These are phyloP conservation scores for Pseudobourletiella spinata DNA, from an alignment of 1,140 invertebrate genomes.

Conservation along the genomic window DNA sequence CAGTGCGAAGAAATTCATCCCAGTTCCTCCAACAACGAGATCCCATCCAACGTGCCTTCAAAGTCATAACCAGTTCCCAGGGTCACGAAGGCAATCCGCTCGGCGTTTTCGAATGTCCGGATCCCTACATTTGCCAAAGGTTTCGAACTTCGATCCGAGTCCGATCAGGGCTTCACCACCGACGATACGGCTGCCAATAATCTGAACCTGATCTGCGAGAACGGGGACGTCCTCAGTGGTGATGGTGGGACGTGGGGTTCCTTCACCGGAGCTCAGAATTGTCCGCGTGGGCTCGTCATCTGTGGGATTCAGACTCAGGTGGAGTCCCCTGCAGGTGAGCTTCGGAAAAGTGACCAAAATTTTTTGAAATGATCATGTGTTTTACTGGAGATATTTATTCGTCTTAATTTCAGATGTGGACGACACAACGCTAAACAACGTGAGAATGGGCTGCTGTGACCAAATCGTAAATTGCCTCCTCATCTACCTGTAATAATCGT, in stretches of 20 bases:
- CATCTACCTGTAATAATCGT: no score
- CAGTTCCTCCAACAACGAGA: background rate
- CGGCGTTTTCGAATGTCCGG: constrained; percentile 10
- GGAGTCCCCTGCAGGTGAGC: background rate
- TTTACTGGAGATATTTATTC: no score
- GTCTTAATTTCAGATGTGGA: background rate
- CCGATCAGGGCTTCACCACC: background rate
- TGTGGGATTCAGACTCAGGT: constrained; percentile 25
- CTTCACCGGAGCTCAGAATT: constrained; percentile 12
- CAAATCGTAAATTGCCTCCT: no score
- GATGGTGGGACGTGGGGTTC: constrained; percentile 15
- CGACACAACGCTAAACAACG: background rate
- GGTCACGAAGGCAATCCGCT: constrained; percentile 15
- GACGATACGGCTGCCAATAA: constrained; percentile 26
- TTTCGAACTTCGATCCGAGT: constrained; percentile 14
- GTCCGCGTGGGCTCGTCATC: constrained; percentile 4
- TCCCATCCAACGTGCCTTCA: background rate
- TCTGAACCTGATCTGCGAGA: constrained; percentile 15
- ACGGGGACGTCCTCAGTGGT: constrained; percentile 2
- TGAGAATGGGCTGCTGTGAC: no score
- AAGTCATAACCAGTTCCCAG: constrained; percentile 11
- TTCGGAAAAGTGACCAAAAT: background rate
- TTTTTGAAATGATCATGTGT: background rate
- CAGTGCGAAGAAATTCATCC: background rate
- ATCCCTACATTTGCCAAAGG: constrained; percentile 10